Conservation (phyloP, 2,797 vertebrate species). For the Tokudaia tokunoshimensis region DNA sequence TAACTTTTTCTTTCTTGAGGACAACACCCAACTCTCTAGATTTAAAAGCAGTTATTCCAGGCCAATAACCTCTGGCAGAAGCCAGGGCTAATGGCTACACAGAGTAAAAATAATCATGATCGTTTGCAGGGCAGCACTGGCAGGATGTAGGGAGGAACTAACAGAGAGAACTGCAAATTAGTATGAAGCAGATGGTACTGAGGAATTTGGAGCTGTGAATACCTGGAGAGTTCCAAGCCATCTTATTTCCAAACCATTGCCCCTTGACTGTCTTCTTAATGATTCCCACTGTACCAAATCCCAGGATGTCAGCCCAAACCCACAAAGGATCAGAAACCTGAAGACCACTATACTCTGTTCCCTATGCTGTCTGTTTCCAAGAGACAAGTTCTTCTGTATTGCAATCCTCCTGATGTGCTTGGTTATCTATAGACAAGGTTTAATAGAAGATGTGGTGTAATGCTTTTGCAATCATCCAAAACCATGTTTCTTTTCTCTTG, state of each 20-base stretch:
- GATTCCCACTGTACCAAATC: background rate
- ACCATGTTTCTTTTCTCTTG: background rate
- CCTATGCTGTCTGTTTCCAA: background rate
- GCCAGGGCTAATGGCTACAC: background rate
- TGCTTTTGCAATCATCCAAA: constrained; percentile 15
- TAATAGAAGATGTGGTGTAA: background rate
- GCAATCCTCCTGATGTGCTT: background rate
- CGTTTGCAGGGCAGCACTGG: background rate
- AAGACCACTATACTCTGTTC: background rate
- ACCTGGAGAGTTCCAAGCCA: background rate
- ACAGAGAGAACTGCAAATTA: background rate
- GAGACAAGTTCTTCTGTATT: background rate
- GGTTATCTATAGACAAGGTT: background rate
- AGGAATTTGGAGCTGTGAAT: constrained; percentile 9
- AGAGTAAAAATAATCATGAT: constrained; percentile 4
- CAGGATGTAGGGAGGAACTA: background rate
- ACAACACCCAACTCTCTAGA: constrained; percentile 68
- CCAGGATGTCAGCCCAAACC: background rate
- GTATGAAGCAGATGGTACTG: background rate
- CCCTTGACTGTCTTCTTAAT: background rate
- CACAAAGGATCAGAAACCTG: background rate
- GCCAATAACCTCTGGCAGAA: constrained; percentile 59
- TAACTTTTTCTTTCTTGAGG: constrained; percentile 64
- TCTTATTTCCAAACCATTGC: background rate
- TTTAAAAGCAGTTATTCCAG: constrained; percentile 26